Base-by-base conservation (phyloP, 2,888 invertebrate genomes). In the Orthosia gothica region DNA sequence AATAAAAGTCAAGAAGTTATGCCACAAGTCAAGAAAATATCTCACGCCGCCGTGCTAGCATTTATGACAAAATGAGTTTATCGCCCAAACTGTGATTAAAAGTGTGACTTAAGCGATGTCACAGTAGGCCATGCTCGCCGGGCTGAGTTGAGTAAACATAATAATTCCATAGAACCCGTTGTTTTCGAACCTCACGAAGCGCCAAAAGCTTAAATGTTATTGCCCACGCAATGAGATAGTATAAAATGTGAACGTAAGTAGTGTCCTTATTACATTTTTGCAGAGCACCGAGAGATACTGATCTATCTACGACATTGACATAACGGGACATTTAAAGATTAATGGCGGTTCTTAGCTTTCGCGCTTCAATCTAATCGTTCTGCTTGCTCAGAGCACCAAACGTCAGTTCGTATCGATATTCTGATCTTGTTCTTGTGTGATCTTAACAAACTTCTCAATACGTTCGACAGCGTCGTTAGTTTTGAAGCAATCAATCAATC, bases 251-350 rank as follows among this genome's bases (percentile, higher is more conserved):
- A 81, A 81, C 63, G 77, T 81, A 79, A 76, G 78, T 74, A 66
- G 79, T 81, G 79, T 72, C 67, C 75, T 65, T 70, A 82, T 79
- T 79, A 83, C 64, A 85, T 85, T 87, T 89, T 87, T 85, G 82
- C 84, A 84, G 59, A 81, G 83, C 81, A 79, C 81, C 74, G 73
- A 81, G 68, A 84, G 87, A 87, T 89, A 87, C 79, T 83, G 80
- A 89, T 91, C 88, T 84, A 89, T 91, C 88, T 84, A 81, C 78
- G 82, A 86, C 84, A 86, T 88, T 89, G 89, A 91, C 88, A 91
- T 94, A 95, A 94, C 95, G 95, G 94, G 85, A 92, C 82, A 85
- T 81, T 79, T 83, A 80, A 85, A 93, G 94, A 95, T 94, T 93
- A 94, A 94, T 93, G 91, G 90, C 83, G 85, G 40, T 40, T 40